Conservation (phyloP, 2,797 vertebrate genomes). For the Todus mexicanus region DNA sequence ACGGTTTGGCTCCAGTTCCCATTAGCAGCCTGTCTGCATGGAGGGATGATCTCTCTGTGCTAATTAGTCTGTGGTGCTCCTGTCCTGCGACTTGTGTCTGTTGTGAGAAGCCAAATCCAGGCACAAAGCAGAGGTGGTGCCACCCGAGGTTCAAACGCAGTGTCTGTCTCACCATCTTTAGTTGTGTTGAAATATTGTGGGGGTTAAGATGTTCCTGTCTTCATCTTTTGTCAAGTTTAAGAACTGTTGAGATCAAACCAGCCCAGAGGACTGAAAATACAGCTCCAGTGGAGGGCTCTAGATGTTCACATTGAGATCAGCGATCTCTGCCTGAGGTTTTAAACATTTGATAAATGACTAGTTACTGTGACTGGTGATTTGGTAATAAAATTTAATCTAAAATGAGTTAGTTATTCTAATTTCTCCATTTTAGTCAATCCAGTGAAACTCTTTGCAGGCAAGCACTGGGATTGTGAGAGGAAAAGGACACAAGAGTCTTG, state of each 20-base stretch:
- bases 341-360: background rate
- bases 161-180: accelerated
- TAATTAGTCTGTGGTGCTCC: background rate
- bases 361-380: background rate
- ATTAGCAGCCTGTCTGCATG: accelerated
- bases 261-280: background rate
- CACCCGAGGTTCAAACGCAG: background rate
- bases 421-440: background rate
- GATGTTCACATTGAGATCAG: background rate
- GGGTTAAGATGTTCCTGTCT: background rate
- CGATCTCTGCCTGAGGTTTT: background rate
- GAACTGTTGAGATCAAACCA: background rate
- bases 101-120: background rate
- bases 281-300: background rate
- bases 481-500: background rate
- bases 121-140: background rate
- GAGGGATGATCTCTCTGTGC: background rate
- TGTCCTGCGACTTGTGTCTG: background rate
- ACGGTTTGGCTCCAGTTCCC: background rate
- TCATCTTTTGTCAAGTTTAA: background rate
- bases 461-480: background rate
- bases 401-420: background rate
- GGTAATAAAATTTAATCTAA: background rate
- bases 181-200: background rate
- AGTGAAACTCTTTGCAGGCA: background rate